Evolutionary conservation across 2,797 vertebrate genomes (phyloP).

Genomic region (Alectoris magna): DNA sequence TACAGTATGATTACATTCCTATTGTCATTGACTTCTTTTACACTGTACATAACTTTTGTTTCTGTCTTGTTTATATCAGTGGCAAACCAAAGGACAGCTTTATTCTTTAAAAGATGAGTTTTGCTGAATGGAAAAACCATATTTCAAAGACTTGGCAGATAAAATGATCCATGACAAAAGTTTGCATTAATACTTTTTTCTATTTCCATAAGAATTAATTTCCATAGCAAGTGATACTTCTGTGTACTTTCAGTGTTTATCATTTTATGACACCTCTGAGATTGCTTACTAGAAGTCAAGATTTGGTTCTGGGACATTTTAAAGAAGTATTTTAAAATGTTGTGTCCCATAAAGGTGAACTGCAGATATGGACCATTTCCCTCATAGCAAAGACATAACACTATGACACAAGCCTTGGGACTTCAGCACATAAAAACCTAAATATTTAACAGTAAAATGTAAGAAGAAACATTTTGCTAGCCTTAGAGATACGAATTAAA

Average conservation of each 20-base stretch:
- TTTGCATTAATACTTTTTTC: constrained; percentile 1
- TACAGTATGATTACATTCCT: neutral
- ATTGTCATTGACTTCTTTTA: neutral
- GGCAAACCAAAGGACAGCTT: neutral
- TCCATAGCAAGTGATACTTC: neutral
- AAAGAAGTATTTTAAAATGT: neutral
- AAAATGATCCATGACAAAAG: constrained; percentile 8
- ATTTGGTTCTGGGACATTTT: neutral
- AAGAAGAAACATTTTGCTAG: neutral
- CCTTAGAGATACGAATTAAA: too few relatives aligned
- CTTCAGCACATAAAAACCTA: neutral
- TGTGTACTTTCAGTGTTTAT: neutral
- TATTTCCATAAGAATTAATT: constrained; percentile 44
- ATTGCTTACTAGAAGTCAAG: neutral
- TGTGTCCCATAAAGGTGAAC: neutral
- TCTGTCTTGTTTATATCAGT: neutral
- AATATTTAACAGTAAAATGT: neutral
- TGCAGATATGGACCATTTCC: neutral
- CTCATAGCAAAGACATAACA: neutral
- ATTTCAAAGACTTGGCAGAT: neutral
- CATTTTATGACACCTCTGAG: neutral
- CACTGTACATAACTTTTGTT: neutral
- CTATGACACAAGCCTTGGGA: neutral
- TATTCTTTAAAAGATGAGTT: constrained; percentile 9
- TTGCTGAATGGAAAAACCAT: neutral